Conservation (phyloP, 2,888 invertebrate species). For the Pandemis corylana region DNA sequence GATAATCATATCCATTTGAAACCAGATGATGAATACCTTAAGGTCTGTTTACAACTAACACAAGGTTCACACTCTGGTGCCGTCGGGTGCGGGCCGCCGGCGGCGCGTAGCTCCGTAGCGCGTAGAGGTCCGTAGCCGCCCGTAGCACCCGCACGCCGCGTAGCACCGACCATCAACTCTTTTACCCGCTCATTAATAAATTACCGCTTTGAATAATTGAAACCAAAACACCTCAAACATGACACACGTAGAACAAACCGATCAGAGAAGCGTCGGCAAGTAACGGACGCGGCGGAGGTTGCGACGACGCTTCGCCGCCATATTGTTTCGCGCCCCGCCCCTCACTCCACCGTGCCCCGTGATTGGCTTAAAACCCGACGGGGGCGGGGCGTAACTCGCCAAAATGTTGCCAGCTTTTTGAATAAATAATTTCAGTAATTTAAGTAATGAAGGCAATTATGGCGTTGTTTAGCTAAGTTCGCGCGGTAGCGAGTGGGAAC, state of each 20-base stretch:
- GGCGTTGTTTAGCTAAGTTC: conserved; percentile 86
- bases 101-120: conserved; percentile 21
- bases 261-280: conserved; percentile 55
- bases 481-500: conserved; percentile 82
- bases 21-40: background rate
- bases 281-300: conserved; percentile 53
- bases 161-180: conserved; percentile 20
- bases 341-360: conserved; percentile 49
- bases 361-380: conserved; percentile 64
- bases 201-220: conserved; percentile 26
- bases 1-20: background rate
- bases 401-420: conserved; percentile 85
- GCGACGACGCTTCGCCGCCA: conserved; percentile 68
- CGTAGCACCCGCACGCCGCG: conserved; percentile 27
- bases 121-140: conserved; percentile 30
- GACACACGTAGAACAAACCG: conserved; percentile 52
- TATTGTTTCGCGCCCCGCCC: conserved; percentile 78
- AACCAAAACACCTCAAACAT: conserved; percentile 47
- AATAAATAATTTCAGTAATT: conserved; percentile 86
- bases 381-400: conserved; percentile 68
- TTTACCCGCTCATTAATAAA: conserved; percentile 31
- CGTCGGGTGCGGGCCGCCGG: conserved; percentile 21
- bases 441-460: conserved; percentile 86
- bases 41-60: conserved; percentile 21
- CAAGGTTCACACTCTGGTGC: conserved; percentile 29